These are phyloP conservation scores for Saccopteryx leptura DNA, from an alignment of 2,113 vertebrate genomes.

Conservation along the genomic window DNA sequence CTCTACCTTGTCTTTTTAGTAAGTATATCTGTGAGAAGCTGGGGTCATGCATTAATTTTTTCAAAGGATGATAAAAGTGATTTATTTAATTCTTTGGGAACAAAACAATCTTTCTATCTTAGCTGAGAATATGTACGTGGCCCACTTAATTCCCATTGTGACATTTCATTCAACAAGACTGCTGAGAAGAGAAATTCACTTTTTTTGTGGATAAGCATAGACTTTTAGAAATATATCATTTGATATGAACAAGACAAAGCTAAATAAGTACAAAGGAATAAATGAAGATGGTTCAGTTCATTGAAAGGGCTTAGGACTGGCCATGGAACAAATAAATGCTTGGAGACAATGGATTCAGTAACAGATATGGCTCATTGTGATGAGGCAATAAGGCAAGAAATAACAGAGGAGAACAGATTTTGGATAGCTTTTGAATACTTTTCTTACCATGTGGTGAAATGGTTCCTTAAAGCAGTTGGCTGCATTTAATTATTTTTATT, in stretches of 20 bases:
- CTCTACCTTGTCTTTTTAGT: not conserved
- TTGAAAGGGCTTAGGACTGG: not conserved
- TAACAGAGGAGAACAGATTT: slow-evolving; percentile 73
- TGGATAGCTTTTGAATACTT: slow-evolving; percentile 76
- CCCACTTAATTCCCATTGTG: not conserved
- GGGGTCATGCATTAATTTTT: not conserved
- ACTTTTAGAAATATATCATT: not conserved
- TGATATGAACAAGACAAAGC: not conserved
- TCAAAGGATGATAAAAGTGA: not conserved
- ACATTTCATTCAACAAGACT: not conserved
- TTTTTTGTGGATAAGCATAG: not conserved
- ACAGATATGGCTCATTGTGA: slow-evolving; percentile 40
- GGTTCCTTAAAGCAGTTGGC: slow-evolving; percentile 76
- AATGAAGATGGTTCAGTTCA: slow-evolving; percentile 42
- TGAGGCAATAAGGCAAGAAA: slow-evolving; percentile 67
- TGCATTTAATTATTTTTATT: slow-evolving; percentile 84
- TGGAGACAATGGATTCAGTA: slow-evolving; percentile 2
- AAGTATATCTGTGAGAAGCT: not conserved
- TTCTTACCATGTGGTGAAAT: slow-evolving; percentile 79
- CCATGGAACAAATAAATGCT: not conserved
- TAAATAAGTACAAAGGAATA: slow-evolving; percentile 40
- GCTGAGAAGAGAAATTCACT: not conserved
- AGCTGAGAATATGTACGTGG: not conserved
- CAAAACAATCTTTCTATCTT: not conserved
- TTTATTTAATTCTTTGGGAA: not conserved